phyloP scores from a whole-genome alignment of 2,888 invertebrate species.

The Synergus itoensis region DNA sequence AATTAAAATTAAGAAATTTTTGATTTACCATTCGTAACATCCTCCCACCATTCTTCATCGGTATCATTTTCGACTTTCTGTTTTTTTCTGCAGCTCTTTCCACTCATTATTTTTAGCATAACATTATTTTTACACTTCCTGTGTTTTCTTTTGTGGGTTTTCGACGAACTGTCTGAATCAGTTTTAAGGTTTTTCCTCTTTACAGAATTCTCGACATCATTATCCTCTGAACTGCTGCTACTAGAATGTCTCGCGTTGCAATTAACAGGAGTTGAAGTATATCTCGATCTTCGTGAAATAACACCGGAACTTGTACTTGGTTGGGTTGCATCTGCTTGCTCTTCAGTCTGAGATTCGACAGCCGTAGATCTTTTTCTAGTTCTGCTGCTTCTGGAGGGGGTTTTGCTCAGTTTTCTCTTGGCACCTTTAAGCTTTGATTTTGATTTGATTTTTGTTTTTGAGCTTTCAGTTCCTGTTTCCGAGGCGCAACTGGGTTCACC shows the following conservation, averaged over 20 bases:
- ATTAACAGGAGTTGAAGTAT: slow-evolving; percentile 54
- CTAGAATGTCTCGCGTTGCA: slow-evolving; percentile 59
- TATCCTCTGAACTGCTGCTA: slow-evolving; percentile 59
- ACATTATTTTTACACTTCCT: slow-evolving; percentile 60
- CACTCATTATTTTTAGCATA: slow-evolving; percentile 48
- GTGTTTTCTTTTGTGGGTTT: slow-evolving; percentile 57
- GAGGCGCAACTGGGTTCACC: slow-evolving; percentile 33
- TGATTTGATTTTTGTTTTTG: slow-evolving; percentile 57
- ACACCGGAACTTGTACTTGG: slow-evolving; percentile 75
- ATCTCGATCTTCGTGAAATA: slow-evolving; percentile 66
- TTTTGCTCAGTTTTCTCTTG: slow-evolving; percentile 66
- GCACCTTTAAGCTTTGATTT: slow-evolving; percentile 64
- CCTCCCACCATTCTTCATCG: slow-evolving; percentile 26
- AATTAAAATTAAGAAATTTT: neutral
- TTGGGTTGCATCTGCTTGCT: slow-evolving; percentile 65
- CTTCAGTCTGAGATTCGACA: slow-evolving; percentile 41
- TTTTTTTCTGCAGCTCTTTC: slow-evolving; percentile 60
- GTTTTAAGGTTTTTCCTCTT: slow-evolving; percentile 62
- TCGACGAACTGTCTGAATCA: slow-evolving; percentile 61
- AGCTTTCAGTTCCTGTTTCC: slow-evolving; percentile 58
- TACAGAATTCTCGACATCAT: slow-evolving; percentile 46
- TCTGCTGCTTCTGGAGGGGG: slow-evolving; percentile 57
- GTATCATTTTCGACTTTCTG: slow-evolving; percentile 56
- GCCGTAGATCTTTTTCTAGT: slow-evolving; percentile 63
- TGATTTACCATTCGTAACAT: slow-evolving; percentile 43